These are phyloP conservation scores for Cygnus olor DNA, from an alignment of 2,797 vertebrate genomes.

Conservation along the genomic window DNA sequence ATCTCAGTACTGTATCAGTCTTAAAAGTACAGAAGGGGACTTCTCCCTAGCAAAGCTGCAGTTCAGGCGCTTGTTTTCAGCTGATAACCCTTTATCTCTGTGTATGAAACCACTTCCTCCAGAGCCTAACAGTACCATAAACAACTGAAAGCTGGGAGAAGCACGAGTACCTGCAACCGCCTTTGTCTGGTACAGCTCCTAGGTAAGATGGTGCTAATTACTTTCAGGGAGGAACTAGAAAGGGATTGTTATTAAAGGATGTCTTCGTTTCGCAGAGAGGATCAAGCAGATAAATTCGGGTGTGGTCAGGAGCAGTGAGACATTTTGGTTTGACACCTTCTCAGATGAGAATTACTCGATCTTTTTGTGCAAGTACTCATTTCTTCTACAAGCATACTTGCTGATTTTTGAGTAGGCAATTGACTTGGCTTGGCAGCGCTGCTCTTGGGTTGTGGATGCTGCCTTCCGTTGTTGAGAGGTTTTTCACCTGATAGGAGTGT, in stretches of 20 bases:
- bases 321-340: not conserved
- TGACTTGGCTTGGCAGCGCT: not conserved
- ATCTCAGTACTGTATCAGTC: not conserved
- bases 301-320: not conserved
- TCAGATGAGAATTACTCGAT: not conserved
- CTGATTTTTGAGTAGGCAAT: not conserved
- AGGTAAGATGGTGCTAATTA: not conserved
- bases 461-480: not conserved
- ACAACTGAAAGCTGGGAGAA: not conserved
- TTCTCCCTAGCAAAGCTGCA: not conserved
- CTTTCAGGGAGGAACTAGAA: not conserved
- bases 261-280: not conserved
- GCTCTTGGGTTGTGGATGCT: not conserved
- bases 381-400: not conserved
- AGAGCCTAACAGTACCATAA: not conserved
- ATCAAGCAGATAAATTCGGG: not conserved
- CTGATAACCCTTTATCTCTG: not conserved
- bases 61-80: not conserved
- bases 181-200: not conserved
- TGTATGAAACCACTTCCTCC: not conserved
- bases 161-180: not conserved
- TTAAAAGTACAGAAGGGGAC: not conserved
- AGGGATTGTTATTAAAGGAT: not conserved
- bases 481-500: not conserved
- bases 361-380: not conserved